A percentile compares a stretch with the other conserved stretches of the same genome.
Conservation (phyloP, 2,113 vertebrate genomes). For the Sinocyclocheilus rhinocerous region DNA sequence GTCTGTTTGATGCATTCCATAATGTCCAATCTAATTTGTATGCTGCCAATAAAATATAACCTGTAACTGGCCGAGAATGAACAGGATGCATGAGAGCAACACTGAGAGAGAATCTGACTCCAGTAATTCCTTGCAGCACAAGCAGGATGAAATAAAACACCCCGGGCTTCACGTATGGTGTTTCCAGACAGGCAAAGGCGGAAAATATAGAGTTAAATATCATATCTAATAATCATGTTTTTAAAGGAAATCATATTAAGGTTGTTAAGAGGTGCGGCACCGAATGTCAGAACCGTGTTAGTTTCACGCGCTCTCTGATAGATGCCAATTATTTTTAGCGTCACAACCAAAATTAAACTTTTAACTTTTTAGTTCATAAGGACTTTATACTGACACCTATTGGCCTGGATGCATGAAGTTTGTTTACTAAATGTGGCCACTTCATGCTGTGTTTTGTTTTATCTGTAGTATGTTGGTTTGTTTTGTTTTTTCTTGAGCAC, state of each 20-base stretch:
- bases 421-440: too few relatives aligned
- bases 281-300: conserved; percentile 68
- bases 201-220: conserved; percentile 65
- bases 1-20: background rate
- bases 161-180: conserved; percentile 41
- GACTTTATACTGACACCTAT: background rate
- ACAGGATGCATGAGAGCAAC: conserved; percentile 13
- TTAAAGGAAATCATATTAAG: conserved; percentile 69
- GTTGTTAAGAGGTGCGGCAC: conserved; percentile 64
- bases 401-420: conserved; percentile 2
- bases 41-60: conserved; percentile 18
- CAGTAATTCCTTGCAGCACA: conserved; percentile 24
- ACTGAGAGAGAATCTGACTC: conserved; percentile 25
- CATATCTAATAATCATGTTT: conserved; percentile 67
- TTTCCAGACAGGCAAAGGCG: conserved; percentile 55
- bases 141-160: conserved; percentile 51
- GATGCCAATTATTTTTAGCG: conserved; percentile 46
- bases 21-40: conserved; percentile 33
- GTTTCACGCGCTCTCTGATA: conserved; percentile 68
- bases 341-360: background rate
- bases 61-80: background rate
- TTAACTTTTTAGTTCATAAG: background rate
- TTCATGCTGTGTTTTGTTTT: too few relatives aligned
- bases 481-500: background rate
- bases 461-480: too few relatives aligned